phyloP scores from a whole-genome alignment of 2,888 invertebrate species.

The Thelaira solivaga region DNA sequence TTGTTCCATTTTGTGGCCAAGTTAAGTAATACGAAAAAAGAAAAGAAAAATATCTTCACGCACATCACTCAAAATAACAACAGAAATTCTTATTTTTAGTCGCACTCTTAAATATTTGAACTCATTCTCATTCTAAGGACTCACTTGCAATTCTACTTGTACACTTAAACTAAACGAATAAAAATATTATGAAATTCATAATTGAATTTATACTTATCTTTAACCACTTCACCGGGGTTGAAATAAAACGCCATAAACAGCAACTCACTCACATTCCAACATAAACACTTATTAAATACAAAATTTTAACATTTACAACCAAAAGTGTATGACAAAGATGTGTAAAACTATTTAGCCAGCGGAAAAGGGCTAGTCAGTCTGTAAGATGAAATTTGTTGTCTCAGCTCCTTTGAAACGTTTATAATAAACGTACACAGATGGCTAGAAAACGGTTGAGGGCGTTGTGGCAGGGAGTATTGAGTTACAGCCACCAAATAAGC shows the following conservation, averaged over 20 bases:
- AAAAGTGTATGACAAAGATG: not conserved
- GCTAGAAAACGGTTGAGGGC: too few relatives aligned
- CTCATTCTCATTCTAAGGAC: not conserved
- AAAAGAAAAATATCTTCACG: slow-evolving; percentile 38
- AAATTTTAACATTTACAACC: not conserved
- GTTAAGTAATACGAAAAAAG: slow-evolving; percentile 15
- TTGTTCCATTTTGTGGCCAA: slow-evolving; percentile 49
- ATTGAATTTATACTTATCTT: slow-evolving; percentile 54
- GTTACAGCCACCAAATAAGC: too few relatives aligned
- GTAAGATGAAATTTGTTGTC: too few relatives aligned
- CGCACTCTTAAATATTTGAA: not conserved
- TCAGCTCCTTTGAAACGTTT: too few relatives aligned
- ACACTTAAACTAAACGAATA: slow-evolving; percentile 21
- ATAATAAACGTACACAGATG: too few relatives aligned
- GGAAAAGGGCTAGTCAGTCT: too few relatives aligned
- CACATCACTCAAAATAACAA: slow-evolving; percentile 55
- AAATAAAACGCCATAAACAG: slow-evolving; percentile 4
- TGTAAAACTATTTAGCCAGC: not conserved
- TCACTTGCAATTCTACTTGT: slow-evolving; percentile 11
- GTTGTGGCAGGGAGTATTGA: too few relatives aligned
- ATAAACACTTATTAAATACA: slow-evolving; percentile 29
- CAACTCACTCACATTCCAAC: slow-evolving; percentile 42
- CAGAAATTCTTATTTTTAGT: slow-evolving; percentile 19
- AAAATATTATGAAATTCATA: slow-evolving; percentile 42
- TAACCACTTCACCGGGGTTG: slow-evolving; percentile 9